Evolutionary conservation across 2,797 vertebrate species (phyloP).

Genomic region (Thamnophis elegans): DNA sequence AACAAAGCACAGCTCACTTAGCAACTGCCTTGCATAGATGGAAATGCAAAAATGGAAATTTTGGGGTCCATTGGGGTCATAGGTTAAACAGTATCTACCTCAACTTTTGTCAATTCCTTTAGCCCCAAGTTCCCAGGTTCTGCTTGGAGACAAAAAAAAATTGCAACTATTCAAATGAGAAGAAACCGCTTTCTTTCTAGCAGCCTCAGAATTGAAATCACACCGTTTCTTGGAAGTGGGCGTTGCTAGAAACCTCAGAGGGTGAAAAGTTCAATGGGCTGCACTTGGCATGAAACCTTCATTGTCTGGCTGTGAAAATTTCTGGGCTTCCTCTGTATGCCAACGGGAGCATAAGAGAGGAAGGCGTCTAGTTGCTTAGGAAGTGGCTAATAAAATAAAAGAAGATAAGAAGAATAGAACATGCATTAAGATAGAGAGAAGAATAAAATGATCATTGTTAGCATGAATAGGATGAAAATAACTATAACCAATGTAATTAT

Average conservation of each 20-base stretch:
- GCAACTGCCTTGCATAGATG: no score
- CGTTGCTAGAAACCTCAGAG: background rate
- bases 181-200: background rate
- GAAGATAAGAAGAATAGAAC: no score
- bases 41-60: no score
- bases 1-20: no score
- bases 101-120: no score
- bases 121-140: background rate
- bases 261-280: background rate
- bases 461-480: no score
- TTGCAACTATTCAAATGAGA: background rate
- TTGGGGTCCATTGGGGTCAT: no score
- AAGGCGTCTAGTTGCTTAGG: background rate
- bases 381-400: background rate
- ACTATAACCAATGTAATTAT: no score
- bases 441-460: no score
- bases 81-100: no score
- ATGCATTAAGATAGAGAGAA: no score
- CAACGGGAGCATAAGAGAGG: background rate
- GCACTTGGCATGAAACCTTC: accelerated
- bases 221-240: background rate
- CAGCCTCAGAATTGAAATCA: background rate
- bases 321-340: background rate
- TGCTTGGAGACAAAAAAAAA: background rate
- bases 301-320: background rate